Evolutionary conservation across 2,797 vertebrate species (phyloP), one percentile per base, ranked within the genome.

Genomic region (Hoplostethus atlanticus): DNA sequence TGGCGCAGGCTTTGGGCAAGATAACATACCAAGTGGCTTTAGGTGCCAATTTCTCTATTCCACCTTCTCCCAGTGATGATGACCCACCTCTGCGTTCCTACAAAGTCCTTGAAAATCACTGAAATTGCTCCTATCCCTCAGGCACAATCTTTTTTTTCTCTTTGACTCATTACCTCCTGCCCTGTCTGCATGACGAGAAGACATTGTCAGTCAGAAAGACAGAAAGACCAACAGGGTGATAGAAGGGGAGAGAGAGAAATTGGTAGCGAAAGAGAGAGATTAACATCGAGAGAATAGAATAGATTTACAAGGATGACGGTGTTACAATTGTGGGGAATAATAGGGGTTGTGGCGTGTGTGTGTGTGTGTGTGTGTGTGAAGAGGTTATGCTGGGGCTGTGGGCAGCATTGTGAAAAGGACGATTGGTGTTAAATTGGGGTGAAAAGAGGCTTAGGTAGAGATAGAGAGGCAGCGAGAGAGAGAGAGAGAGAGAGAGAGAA

Each of bases 371-470:
- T 53, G 51, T 53, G 75, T 17, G 50, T 76, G 79, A 42, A 51
- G 63, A 69, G 73, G 82, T 84, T 77, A 76, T 36, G 70, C 9
- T 25, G 57, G 54, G 70, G 71, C 77, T 79, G 4, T 62, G 64
- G 81, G 67, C 80, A 71, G 82, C 73, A 84, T 85, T 89, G 84
- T 91, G 89, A 88, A 89, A 87, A 80, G 84, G 89, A 86, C 77
- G 81, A 91, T 90, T 90, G 87, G 90, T 91, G 91, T 93, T 91
- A 92, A 93, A 93, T 93, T 92, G 90, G 80, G 91, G 89, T 91
- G 90, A 93, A 93, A 93, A 91, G 86, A 89, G 68, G 85, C 87
- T 92, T 89, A 87, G 84, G 76, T 77, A 53, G 70, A 76, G 75
- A 87, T 71, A 77, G 73, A 89, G 63, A 72, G 78, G 74, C 66